Conservation (phyloP, 1,140 invertebrate genomes). For the Potamilus streckersoni region DNA sequence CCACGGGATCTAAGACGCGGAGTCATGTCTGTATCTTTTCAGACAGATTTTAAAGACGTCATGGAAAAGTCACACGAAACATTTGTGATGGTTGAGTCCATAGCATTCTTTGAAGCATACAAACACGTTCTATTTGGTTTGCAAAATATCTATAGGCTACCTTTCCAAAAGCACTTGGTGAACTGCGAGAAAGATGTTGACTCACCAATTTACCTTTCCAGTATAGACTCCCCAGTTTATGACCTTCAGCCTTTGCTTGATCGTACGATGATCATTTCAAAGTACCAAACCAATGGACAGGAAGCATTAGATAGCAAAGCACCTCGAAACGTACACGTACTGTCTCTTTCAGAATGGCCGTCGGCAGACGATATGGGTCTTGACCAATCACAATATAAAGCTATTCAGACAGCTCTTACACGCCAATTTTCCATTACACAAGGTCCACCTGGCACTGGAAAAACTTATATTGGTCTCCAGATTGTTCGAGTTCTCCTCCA, state of each 20-base stretch:
- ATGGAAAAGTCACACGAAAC: background rate
- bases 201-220: slow-evolving; percentile 46
- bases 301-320: background rate
- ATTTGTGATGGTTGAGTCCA: slow-evolving; percentile 34
- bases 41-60: slow-evolving; percentile 30
- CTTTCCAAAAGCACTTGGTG: slow-evolving; percentile 61
- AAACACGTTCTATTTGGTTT: slow-evolving; percentile 66
- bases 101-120: slow-evolving; percentile 70
- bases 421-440: slow-evolving; percentile 78
- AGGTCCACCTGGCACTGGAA: slow-evolving; percentile 67
- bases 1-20: slow-evolving; percentile 48
- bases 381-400: slow-evolving; percentile 67
- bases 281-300: background rate
- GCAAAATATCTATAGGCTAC: slow-evolving; percentile 59
- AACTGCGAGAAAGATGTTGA: slow-evolving; percentile 40
- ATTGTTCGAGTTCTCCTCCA: slow-evolving; percentile 59
- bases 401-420: slow-evolving; percentile 67
- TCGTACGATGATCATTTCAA: slow-evolving; percentile 27
- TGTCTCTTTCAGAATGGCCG: slow-evolving; percentile 40
- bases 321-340: slow-evolving; percentile 17
- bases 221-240: background rate
- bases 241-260: slow-evolving; percentile 40
- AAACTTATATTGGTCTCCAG: slow-evolving; percentile 62
- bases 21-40: slow-evolving; percentile 65
- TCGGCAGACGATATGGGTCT: slow-evolving; percentile 42